Evolutionary conservation across 2,888 invertebrate genomes (phyloP).

Genomic region (Acanthococcus lagerstroemiae): DNA sequence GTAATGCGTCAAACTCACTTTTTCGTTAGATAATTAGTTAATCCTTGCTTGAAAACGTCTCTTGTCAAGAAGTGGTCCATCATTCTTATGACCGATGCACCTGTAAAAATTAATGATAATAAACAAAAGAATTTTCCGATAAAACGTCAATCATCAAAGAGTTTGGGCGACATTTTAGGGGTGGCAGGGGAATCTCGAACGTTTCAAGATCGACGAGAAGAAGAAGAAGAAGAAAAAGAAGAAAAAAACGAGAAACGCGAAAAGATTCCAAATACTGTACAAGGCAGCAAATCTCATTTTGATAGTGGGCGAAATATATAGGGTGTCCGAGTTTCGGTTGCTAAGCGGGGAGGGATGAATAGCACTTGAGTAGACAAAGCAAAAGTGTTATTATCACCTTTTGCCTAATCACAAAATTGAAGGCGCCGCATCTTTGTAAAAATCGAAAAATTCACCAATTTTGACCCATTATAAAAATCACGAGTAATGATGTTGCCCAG

Average conservation of each 20-base stretch:
- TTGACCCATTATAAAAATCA: no score
- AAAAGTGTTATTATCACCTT: no score
- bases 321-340: no score
- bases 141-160: not conserved
- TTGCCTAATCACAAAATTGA: no score
- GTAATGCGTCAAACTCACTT: no score
- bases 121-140: not conserved
- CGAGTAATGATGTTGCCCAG: no score
- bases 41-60: constrained; percentile 55
- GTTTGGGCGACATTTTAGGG: not conserved
- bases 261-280: not conserved
- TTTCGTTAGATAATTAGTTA: constrained; percentile 55
- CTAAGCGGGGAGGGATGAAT: no score
- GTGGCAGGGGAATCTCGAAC: not conserved
- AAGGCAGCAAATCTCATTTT: not conserved
- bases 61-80: constrained; percentile 78
- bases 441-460: no score
- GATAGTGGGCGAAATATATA: no score
- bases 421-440: no score
- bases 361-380: no score
- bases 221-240: not conserved
- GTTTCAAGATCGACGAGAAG: not conserved
- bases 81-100: constrained; percentile 66
- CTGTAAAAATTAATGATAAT: no score
- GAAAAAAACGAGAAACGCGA: not conserved